These are phyloP conservation scores for Xenopus borealis DNA, from an alignment of 2,113 vertebrate genomes.

Conservation along the genomic window DNA sequence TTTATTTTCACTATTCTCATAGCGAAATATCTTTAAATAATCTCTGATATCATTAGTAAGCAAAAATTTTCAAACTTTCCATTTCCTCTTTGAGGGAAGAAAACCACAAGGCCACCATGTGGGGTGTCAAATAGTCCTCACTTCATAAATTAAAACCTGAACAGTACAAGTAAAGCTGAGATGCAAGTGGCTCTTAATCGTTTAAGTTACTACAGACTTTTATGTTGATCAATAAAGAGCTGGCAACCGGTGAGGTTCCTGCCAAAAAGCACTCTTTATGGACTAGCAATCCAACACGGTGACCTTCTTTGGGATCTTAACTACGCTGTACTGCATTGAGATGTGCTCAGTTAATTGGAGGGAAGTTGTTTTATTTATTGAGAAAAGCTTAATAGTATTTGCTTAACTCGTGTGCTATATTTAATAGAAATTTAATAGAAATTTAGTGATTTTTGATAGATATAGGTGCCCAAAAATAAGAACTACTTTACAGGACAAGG, in stretches of 20 bases:
- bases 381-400: conserved; percentile 44
- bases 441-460: too few species aligned
- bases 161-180: not conserved
- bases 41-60: conserved; percentile 19
- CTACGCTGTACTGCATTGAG: not conserved
- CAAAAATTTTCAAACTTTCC: conserved; percentile 11
- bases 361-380: conserved; percentile 49
- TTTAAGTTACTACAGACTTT: conserved; percentile 1
- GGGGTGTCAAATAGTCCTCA: not conserved
- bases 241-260: not conserved
- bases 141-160: conserved; percentile 12
- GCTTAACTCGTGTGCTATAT: too few species aligned
- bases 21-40: conserved; percentile 20
- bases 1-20: conserved; percentile 17
- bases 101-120: not conserved
- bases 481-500: too few species aligned
- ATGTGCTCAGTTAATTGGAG: conserved; percentile 4
- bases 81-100: not conserved
- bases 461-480: too few species aligned
- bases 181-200: conserved; percentile 5
- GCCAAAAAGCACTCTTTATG: conserved; percentile 8
- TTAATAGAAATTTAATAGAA: too few species aligned
- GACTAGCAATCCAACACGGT: not conserved
- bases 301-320: conserved; percentile 4
- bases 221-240: conserved; percentile 6